Percentiles rank a stretch among this genome's conserved stretches.
These are phyloP conservation scores for Orchestia grillus DNA, from an alignment of 1,140 invertebrate species.

Conservation along the genomic window DNA sequence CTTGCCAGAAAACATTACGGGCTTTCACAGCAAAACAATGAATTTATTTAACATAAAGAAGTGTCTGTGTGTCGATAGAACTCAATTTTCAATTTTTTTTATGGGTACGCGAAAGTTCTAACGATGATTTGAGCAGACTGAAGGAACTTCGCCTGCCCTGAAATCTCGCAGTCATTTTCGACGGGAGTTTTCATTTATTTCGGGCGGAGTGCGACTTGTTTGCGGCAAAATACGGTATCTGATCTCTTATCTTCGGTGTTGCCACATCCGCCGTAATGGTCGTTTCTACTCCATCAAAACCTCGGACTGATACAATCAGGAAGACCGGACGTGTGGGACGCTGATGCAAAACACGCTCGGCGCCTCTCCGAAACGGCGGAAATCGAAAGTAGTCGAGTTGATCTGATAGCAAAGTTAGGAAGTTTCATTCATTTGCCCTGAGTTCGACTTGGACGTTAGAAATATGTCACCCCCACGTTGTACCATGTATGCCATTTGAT, in stretches of 20 bases:
- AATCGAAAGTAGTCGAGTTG: background rate
- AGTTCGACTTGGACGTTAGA: background rate
- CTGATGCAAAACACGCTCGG: background rate
- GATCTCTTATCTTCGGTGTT: background rate
- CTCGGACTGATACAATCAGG: background rate
- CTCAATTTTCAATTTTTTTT: background rate
- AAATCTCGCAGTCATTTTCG: background rate
- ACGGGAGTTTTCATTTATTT: background rate
- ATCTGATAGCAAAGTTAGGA: background rate
- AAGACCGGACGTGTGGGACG: background rate
- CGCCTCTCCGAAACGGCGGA: background rate
- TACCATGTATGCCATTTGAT: too few relatives aligned
- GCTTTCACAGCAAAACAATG: too few relatives aligned
- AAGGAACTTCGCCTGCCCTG: background rate
- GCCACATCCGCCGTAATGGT: conserved; percentile 5
- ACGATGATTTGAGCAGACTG: background rate
- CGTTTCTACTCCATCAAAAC: conserved; percentile 47
- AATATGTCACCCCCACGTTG: background rate
- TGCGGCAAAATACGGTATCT: background rate
- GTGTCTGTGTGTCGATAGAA: background rate
- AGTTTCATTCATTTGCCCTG: background rate
- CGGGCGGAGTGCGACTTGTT: background rate
- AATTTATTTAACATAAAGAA: too few relatives aligned
- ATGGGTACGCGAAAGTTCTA: background rate
- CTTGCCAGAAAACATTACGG: too few relatives aligned